Percentiles rank a stretch among this genome's conserved stretches.
Evolutionary conservation across 2,113 vertebrate species (phyloP).

Genomic region (Corythoichthys intestinalis): DNA sequence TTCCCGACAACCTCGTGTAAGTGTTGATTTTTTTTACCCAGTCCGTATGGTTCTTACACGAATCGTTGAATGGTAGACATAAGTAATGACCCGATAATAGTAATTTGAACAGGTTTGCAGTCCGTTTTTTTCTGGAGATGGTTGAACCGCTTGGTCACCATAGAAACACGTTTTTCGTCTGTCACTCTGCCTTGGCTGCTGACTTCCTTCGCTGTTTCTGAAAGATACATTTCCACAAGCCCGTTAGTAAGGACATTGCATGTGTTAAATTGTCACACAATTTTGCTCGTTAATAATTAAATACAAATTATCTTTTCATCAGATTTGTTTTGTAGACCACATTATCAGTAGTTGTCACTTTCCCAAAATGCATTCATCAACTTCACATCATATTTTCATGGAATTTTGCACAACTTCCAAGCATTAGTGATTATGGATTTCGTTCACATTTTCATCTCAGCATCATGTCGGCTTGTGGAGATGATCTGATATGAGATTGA

Average conservation of each 20-base stretch:
- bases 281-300: neutral
- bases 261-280: neutral
- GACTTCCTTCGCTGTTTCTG: constrained; percentile 6
- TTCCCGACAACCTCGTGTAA: no score
- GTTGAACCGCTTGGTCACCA: constrained; percentile 50
- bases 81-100: neutral
- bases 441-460: constrained; percentile 21
- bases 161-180: constrained; percentile 62
- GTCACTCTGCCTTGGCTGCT: constrained; percentile 33
- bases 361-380: neutral
- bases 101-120: constrained; percentile 28
- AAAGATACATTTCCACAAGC: neutral
- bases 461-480: neutral
- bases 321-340: neutral
- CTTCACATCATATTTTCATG: constrained; percentile 2
- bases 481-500: constrained; percentile 27
- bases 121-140: constrained; percentile 17
- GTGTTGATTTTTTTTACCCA: no score
- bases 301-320: neutral
- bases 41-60: no score
- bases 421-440: constrained; percentile 15
- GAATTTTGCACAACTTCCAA: constrained; percentile 6
- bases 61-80: neutral
- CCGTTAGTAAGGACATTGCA: neutral
- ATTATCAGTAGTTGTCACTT: neutral